Evolutionary conservation across 2,113 vertebrate species (phyloP).

Genomic region (Choloepus hoffmanni): DNA sequence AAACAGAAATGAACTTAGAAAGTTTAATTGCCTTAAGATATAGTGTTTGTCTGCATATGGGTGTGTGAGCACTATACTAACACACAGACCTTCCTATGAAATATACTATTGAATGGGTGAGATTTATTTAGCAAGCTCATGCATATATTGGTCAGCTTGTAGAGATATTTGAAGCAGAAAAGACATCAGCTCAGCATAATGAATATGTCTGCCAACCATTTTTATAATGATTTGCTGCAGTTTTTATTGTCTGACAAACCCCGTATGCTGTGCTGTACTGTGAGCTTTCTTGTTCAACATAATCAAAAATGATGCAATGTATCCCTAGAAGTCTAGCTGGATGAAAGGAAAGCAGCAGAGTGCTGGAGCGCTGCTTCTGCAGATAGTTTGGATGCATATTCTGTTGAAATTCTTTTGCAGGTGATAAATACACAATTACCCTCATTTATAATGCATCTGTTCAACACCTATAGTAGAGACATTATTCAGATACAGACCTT

Average conservation of each 20-base stretch:
- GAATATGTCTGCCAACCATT: slow-evolving; percentile 87
- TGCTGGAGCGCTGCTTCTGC: slow-evolving; percentile 74
- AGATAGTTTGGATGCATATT: slow-evolving; percentile 78
- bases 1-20: slow-evolving; percentile 48
- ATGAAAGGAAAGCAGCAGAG: slow-evolving; percentile 83
- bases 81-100: neutral
- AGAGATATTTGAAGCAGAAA: slow-evolving; percentile 83
- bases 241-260: slow-evolving; percentile 89
- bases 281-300: slow-evolving; percentile 87
- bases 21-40: slow-evolving; percentile 6
- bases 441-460: slow-evolving; percentile 77
- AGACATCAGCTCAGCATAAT: slow-evolving; percentile 87
- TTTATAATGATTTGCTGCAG: slow-evolving; percentile 88
- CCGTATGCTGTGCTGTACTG: slow-evolving; percentile 85
- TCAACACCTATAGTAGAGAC: slow-evolving; percentile 65
- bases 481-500: slow-evolving; percentile 67
- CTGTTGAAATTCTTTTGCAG: slow-evolving; percentile 81
- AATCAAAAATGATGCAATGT: slow-evolving; percentile 83
- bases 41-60: neutral
- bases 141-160: slow-evolving; percentile 79
- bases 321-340: slow-evolving; percentile 85
- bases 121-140: slow-evolving; percentile 75
- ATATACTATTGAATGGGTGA: slow-evolving; percentile 56
- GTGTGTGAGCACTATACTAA: neutral
- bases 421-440: slow-evolving; percentile 77